Evolutionary conservation across 2,888 invertebrate species (phyloP), one percentile per base, ranked within the genome.

Genomic region (Vandiemenella viatica): DNA sequence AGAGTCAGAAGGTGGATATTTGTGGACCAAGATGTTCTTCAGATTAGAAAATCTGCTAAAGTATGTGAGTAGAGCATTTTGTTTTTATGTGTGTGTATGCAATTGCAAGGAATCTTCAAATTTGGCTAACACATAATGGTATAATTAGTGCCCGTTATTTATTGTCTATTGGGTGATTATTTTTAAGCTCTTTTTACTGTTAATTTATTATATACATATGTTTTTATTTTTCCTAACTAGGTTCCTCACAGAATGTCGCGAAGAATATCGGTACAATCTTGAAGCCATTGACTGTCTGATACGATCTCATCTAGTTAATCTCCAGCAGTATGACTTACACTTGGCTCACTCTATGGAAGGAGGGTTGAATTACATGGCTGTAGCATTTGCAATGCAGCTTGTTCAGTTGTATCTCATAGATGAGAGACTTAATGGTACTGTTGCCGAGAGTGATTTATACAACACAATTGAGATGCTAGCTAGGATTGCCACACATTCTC

Each of bases 261-360:
- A 93, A 54, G 93, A 95, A 49, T 76, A 80, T 50, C 78, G 85
- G 55, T 95, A 86, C 67, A 95, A 93, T 63, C 74, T 91, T 43
- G 95, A 96, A 58, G 91, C 90, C 0, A 79, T 95, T 2, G 93
- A 95, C 63, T 79, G 83, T 50, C 73, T 97, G 18, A 83, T 97
- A 52, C 77, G 87, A 53, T 79, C 82, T 43, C 84, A 85, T 50
- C 74, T 93, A 43, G 77, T 93, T 22, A 86, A 84, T 63, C 68
- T 91, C 57, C 79, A 77, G n/a, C 84, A 82, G 62, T 84, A 86
- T 60, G 93, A 95, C 66, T 65, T 83, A 46, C 79, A 85, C 44
- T 66, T 95, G 22, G 83, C 90, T 1, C 83, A 84, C 58, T 76
- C 81, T 54, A 85, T 96, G 80, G 95, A 95, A 58, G 83, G 78